These are phyloP conservation scores for Biston stratarius DNA, from an alignment of 2,888 invertebrate species.

Conservation along the genomic window DNA sequence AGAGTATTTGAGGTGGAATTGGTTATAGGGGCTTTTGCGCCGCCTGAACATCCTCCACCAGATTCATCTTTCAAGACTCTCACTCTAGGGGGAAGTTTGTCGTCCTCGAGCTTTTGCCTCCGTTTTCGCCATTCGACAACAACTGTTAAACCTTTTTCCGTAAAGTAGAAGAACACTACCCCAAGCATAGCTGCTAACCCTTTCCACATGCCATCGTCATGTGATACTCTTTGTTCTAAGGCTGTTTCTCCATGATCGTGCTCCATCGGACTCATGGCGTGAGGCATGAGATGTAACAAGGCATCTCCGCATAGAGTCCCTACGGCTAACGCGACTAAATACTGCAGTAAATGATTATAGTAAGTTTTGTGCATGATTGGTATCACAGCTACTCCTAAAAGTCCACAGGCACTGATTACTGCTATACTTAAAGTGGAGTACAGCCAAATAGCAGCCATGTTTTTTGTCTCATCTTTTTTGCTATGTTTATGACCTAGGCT, in stretches of 20 bases:
- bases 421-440: constrained; percentile 93
- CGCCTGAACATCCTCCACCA: constrained; percentile 73
- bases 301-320: constrained; percentile 97
- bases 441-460: constrained; percentile 90
- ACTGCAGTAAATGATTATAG: constrained; percentile 96
- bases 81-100: constrained; percentile 88
- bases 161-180: constrained; percentile 95
- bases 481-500: constrained; percentile 27
- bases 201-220: constrained; percentile 93
- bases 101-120: constrained; percentile 89
- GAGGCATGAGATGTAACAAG: constrained; percentile 95
- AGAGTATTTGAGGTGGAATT: constrained; percentile 76
- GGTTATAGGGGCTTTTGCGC: constrained; percentile 73
- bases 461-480: constrained; percentile 62
- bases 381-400: constrained; percentile 95
- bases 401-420: constrained; percentile 94
- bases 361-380: constrained; percentile 96
- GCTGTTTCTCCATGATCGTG: constrained; percentile 54
- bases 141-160: constrained; percentile 93
- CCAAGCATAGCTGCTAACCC: constrained; percentile 94
- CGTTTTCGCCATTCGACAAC: constrained; percentile 93
- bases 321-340: constrained; percentile 96
- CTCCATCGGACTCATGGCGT: constrained; percentile 87
- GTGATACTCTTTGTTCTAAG: constrained; percentile 62
- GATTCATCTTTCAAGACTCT: constrained; percentile 91